Conservation (phyloP, 2,797 vertebrate genomes). For the Sebastes nivosus region DNA sequence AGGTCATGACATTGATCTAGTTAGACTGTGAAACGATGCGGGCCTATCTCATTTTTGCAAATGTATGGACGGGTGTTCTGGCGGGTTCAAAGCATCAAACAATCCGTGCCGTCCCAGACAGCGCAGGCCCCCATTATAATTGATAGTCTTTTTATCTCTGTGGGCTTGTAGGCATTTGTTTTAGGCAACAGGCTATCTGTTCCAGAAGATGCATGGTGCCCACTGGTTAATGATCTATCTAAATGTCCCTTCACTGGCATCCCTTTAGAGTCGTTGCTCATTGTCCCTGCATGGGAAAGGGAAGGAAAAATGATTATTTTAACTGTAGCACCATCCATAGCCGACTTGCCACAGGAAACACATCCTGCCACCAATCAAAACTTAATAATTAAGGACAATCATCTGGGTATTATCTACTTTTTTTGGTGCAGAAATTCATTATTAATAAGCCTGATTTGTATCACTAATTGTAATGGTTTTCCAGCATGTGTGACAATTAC, state of each 20-base stretch:
- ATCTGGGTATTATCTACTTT: neutral
- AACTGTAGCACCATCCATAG: neutral
- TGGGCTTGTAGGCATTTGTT: conserved; percentile 67
- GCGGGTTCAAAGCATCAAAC: conserved; percentile 42
- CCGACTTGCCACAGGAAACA: neutral
- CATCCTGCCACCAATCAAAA: conserved; percentile 13
- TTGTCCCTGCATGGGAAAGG: conserved; percentile 8
- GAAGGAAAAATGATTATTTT: neutral
- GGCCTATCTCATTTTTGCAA: conserved; percentile 29
- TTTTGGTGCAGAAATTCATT: neutral
- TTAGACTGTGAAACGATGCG: conserved; percentile 9
- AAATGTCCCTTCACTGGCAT: conserved; percentile 50
- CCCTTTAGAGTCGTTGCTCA: conserved; percentile 23
- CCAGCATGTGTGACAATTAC: neutral
- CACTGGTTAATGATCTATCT: conserved; percentile 66
- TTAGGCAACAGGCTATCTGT: conserved; percentile 53
- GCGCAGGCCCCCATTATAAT: conserved; percentile 28
- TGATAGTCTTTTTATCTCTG: conserved; percentile 49
- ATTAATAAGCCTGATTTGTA: neutral
- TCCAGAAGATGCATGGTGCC: conserved; percentile 57
- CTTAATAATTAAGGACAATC: neutral
- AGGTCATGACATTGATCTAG: conserved; percentile 19
- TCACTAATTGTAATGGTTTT: neutral
- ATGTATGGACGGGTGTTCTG: conserved; percentile 27
- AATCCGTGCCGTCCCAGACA: conserved; percentile 13